Percentiles rank a stretch among this genome's conserved stretches.
Conservation (phyloP, 2,888 invertebrate species). For the Carpatolechia fugitivella region DNA sequence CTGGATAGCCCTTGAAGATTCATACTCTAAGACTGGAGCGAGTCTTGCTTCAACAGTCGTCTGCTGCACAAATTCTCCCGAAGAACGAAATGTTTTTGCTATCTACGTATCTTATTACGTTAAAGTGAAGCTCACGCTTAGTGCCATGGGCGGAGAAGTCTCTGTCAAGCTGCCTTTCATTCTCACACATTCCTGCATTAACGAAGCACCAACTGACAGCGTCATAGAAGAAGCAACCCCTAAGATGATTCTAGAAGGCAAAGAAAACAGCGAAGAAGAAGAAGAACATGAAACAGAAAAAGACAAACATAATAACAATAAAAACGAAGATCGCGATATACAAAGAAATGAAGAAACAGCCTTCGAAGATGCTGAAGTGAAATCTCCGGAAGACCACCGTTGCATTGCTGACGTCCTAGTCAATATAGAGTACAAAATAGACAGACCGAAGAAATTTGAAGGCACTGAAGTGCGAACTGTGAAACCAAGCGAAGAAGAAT, state of each 20-base stretch:
- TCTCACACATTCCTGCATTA: conserved; percentile 85
- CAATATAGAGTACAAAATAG: conserved; percentile 68
- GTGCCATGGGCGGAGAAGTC: conserved; percentile 89
- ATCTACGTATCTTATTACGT: conserved; percentile 95
- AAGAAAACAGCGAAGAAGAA: conserved; percentile 68
- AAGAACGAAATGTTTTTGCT: conserved; percentile 92
- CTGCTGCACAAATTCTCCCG: conserved; percentile 75
- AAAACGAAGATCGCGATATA: conserved; percentile 31
- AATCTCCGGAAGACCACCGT: conserved; percentile 55
- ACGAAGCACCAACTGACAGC: conserved; percentile 79
- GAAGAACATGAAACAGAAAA: conserved; percentile 59
- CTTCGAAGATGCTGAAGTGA: conserved; percentile 47
- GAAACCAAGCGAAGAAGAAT: conserved; percentile 64
- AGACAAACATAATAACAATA: conserved; percentile 62
- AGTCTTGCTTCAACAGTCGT: conserved; percentile 81
- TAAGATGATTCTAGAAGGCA: conserved; percentile 69
- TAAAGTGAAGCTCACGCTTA: conserved; percentile 89
- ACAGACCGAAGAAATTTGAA: conserved; percentile 62
- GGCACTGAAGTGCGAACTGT: conserved; percentile 56
- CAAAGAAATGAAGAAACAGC: conserved; percentile 40
- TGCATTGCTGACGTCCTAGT: conserved; percentile 68
- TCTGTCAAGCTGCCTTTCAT: conserved; percentile 90
- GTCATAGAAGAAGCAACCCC: conserved; percentile 72
- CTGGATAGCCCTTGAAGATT: conserved; percentile 94
- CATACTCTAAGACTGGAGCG: conserved; percentile 84